Conservation (phyloP, 2,113 vertebrate genomes). For the Lagopus leucura region DNA sequence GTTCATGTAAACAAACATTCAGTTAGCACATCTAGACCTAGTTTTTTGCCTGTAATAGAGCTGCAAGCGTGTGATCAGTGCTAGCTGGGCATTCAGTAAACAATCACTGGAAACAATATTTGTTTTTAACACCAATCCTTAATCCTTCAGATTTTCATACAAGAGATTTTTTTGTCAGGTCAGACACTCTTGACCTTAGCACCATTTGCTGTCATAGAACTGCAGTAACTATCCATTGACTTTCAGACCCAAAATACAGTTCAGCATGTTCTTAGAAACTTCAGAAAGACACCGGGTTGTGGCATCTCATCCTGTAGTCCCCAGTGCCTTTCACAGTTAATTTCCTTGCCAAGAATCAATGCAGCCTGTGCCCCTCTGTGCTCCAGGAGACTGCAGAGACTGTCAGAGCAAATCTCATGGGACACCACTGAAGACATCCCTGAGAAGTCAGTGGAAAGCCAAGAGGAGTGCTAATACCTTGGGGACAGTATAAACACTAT, state of each 20-base stretch:
- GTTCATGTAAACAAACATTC: not conserved
- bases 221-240: slow-evolving; percentile 3
- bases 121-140: not conserved
- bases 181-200: not conserved
- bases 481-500: not conserved
- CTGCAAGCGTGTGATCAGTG: not conserved
- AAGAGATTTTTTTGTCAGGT: not conserved
- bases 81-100: not conserved
- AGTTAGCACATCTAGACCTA: not conserved
- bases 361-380: not conserved
- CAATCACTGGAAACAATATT: not conserved
- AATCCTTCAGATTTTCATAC: not conserved
- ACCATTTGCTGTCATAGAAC: not conserved
- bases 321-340: not conserved
- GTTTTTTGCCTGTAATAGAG: not conserved
- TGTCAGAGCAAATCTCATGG: not conserved
- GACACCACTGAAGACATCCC: not conserved
- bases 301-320: not conserved
- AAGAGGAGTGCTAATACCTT: not conserved
- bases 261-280: not conserved
- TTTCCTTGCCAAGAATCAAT: not conserved
- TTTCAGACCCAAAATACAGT: not conserved
- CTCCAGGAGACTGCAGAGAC: not conserved
- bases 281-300: not conserved
- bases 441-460: not conserved